These are phyloP conservation scores for Proisotoma minuta DNA, from an alignment of 2,888 invertebrate genomes.

Conservation along the genomic window DNA sequence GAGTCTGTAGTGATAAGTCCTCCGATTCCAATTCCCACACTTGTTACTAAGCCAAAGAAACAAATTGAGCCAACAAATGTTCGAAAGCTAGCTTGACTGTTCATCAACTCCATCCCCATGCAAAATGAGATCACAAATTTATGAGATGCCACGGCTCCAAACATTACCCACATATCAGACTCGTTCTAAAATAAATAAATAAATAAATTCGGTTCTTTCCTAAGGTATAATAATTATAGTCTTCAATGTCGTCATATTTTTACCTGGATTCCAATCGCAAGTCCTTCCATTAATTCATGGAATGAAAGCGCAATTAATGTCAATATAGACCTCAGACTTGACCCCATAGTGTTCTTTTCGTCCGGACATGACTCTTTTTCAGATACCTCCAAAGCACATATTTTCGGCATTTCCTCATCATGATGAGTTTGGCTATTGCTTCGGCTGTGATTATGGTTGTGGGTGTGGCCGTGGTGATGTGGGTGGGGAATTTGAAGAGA, in stretches of 20 bases:
- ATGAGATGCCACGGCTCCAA: constrained; percentile 51
- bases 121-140: constrained; percentile 52
- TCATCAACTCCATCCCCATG: constrained; percentile 50
- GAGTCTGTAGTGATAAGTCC: constrained; percentile 48
- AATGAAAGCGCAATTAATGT: constrained; percentile 66
- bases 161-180: constrained; percentile 50
- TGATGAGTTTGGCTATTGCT: too few relatives aligned
- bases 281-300: constrained; percentile 73
- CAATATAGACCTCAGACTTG: constrained; percentile 36
- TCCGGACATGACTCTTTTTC: constrained; percentile 25
- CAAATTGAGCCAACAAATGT: constrained; percentile 51
- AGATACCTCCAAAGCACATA: too few relatives aligned
- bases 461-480: too few relatives aligned
- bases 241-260: not conserved
- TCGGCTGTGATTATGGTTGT: too few relatives aligned
- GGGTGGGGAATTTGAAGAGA: not conserved
- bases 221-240: not conserved
- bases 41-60: constrained; percentile 52
- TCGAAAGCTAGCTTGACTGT: constrained; percentile 36
- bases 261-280: constrained; percentile 72
- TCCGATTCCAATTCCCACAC: constrained; percentile 55
- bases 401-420: too few relatives aligned
- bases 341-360: constrained; percentile 23
- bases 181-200: constrained; percentile 29
- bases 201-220: not conserved